These are phyloP conservation scores for Trichogramma pretiosum DNA, from an alignment of 1,140 invertebrate genomes.

Conservation along the genomic window DNA sequence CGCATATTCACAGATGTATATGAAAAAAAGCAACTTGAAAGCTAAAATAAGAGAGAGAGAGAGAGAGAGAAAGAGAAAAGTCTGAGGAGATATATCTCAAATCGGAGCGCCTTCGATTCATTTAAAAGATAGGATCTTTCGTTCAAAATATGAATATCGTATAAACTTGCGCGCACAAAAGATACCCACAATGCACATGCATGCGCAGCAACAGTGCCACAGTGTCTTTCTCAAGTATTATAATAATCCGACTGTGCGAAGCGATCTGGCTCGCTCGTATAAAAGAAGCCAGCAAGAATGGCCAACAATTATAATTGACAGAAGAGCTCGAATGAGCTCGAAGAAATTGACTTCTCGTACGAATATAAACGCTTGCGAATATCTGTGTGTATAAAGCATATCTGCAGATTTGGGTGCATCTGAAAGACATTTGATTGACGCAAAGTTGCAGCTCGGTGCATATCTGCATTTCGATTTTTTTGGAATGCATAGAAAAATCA, in stretches of 20 bases:
- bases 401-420: no score
- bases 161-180: constrained; percentile 1
- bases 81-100: constrained; percentile 26
- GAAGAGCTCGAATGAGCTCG: neutral
- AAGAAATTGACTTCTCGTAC: constrained; percentile 11
- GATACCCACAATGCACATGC: no score
- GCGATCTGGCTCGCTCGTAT: no score
- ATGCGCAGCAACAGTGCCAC: no score
- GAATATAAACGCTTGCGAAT: no score
- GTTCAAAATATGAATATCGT: constrained; percentile 16
- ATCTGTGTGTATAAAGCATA: no score
- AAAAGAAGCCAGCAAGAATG: constrained; percentile 1
- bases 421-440: constrained; percentile 12
- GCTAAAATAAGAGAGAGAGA: constrained; percentile 15
- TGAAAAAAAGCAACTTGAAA: constrained; percentile 16
- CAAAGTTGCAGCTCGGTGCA: no score
- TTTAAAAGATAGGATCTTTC: constrained; percentile 16
- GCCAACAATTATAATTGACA: constrained; percentile 15
- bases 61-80: constrained; percentile 14
- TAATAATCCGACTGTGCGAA: no score
- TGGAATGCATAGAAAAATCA: constrained; percentile 48
- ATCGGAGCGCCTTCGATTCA: constrained; percentile 25
- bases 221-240: no score
- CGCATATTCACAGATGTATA: no score
- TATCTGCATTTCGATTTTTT: constrained; percentile 12